Conservation (phyloP, 2,113 vertebrate species). For the Poecile atricapillus region DNA sequence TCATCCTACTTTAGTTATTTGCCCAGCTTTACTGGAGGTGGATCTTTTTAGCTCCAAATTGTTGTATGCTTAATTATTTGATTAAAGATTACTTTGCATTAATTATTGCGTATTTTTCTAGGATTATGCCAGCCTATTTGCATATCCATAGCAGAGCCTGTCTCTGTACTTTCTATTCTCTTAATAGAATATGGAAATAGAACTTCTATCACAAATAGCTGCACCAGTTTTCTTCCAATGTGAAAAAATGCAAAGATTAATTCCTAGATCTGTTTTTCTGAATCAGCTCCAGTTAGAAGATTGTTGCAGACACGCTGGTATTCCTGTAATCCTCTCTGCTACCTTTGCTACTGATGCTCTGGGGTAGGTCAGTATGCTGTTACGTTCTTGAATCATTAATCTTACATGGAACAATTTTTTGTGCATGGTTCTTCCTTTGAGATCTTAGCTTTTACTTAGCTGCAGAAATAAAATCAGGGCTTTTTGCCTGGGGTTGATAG, state of each 20-base stretch:
- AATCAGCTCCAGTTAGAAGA: not conserved
- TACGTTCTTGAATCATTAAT: not conserved
- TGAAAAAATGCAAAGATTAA: not conserved
- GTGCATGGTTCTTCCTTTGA: not conserved
- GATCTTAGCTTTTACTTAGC: not conserved
- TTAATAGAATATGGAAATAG: not conserved
- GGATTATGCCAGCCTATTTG: not conserved
- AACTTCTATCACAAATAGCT: not conserved
- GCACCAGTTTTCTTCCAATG: not conserved
- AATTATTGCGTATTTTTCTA: conserved; percentile 5
- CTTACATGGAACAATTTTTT: not conserved
- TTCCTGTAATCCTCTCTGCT: not conserved
- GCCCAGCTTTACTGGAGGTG: not conserved
- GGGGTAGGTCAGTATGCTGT: not conserved
- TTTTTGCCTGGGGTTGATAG: not conserved
- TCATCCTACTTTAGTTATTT: not conserved
- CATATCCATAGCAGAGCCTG: not conserved
- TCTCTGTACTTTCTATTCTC: not conserved
- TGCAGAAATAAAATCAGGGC: not conserved
- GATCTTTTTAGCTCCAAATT: not conserved
- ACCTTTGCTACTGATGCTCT: not conserved
- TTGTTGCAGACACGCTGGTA: not conserved
- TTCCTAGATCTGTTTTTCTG: not conserved
- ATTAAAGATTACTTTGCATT: conserved; percentile 35
- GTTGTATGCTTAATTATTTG: not conserved